Percentiles rank a stretch among this genome's conserved stretches.
These are phyloP conservation scores for Phasia obesa DNA, from an alignment of 2,888 invertebrate species.

Conservation along the genomic window DNA sequence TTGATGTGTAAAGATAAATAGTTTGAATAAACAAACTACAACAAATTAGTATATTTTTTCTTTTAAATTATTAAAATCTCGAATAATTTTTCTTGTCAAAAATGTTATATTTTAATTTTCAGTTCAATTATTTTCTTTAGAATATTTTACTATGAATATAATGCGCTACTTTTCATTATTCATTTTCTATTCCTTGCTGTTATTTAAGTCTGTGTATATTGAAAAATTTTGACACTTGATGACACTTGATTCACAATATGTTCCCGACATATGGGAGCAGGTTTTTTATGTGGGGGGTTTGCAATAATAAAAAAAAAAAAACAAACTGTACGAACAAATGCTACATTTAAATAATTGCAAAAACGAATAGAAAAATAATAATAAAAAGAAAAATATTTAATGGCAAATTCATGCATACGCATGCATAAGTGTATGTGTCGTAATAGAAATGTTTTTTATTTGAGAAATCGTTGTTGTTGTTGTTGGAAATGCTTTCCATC, in stretches of 20 bases:
- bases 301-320: conserved; percentile 20
- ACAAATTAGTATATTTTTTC: too few relatives aligned
- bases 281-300: background rate
- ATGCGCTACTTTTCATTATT: background rate
- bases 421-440: too few relatives aligned
- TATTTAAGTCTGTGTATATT: conserved; percentile 6
- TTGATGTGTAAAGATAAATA: too few relatives aligned
- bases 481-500: conserved; percentile 30
- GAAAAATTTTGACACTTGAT: conserved; percentile 67
- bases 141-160: background rate
- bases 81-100: background rate
- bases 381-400: background rate
- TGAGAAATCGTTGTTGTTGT: background rate
- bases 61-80: too few relatives aligned
- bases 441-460: background rate
- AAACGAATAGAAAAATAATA: background rate
- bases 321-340: background rate
- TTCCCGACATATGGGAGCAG: background rate
- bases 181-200: background rate
- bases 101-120: background rate
- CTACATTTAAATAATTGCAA: conserved; percentile 44
- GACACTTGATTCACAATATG: conserved; percentile 66
- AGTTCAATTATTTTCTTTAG: background rate
- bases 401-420: background rate
- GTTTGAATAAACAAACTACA: too few relatives aligned